These are phyloP conservation scores for Emmelina monodactyla DNA, from an alignment of 2,888 invertebrate species.

Conservation along the genomic window DNA sequence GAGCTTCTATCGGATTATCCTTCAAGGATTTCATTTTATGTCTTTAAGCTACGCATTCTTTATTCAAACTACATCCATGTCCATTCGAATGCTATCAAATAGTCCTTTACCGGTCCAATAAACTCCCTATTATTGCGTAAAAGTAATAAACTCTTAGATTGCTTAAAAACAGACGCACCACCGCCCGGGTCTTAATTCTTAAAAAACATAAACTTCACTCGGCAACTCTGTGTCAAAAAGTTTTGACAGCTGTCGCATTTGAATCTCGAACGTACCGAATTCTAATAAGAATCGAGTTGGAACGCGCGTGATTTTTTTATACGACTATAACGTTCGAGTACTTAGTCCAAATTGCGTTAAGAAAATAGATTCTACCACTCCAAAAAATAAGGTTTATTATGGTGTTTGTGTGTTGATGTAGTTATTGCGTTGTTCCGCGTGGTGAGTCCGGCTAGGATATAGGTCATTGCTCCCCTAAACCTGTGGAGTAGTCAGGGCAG, in stretches of 20 bases:
- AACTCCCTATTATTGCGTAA: slow-evolving; percentile 64
- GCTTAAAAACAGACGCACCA: slow-evolving; percentile 53
- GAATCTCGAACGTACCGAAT: slow-evolving; percentile 24
- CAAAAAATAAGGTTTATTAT: slow-evolving; percentile 58
- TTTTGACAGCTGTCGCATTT: slow-evolving; percentile 24
- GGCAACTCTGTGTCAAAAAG: slow-evolving; percentile 21
- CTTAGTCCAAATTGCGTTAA: slow-evolving; percentile 50
- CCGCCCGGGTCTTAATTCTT: slow-evolving; percentile 54
- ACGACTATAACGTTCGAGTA: no score
- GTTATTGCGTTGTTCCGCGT: slow-evolving; percentile 39
- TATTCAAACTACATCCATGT: not conserved
- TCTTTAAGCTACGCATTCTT: no score
- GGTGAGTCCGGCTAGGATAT: slow-evolving; percentile 52
- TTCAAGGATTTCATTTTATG: no score
- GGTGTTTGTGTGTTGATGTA: slow-evolving; percentile 26
- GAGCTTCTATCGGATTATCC: no score
- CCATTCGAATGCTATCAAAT: slow-evolving; percentile 36
- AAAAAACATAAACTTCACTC: slow-evolving; percentile 59
- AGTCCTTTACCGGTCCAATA: slow-evolving; percentile 60
- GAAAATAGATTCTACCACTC: slow-evolving; percentile 53
- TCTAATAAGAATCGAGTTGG: slow-evolving; percentile 45
- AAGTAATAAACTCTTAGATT: slow-evolving; percentile 61
- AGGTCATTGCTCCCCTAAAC: slow-evolving; percentile 67
- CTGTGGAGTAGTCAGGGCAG: slow-evolving; percentile 58
- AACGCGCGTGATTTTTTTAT: slow-evolving; percentile 34